Percentiles rank a stretch among this genome's conserved stretches.
Conservation (phyloP, 1,140 invertebrate species). For the Mamestra configurata region DNA sequence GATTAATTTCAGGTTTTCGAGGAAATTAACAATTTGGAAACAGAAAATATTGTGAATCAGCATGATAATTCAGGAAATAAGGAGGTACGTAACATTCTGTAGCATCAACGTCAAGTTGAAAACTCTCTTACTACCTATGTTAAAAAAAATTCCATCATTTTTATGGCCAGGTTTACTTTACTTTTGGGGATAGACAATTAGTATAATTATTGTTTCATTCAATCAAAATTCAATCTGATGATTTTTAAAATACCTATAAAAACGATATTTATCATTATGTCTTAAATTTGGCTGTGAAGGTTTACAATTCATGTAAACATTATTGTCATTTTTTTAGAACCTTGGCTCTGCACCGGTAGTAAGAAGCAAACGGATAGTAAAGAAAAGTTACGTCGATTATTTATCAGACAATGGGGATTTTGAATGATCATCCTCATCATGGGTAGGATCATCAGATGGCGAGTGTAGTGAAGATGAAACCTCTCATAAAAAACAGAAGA, state of each 20-base stretch:
- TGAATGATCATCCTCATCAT: not conserved
- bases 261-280: too few species aligned
- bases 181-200: too few species aligned
- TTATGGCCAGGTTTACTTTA: too few species aligned
- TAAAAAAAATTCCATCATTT: too few species aligned
- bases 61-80: not conserved
- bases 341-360: not conserved
- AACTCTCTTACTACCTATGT: too few species aligned
- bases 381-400: not conserved
- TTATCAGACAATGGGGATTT: not conserved
- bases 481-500: not conserved
- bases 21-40: not conserved
- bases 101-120: too few species aligned
- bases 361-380: not conserved
- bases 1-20: not conserved
- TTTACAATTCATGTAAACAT: not conserved
- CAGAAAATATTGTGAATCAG: not conserved
- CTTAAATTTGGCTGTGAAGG: too few species aligned
- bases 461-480: not conserved
- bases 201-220: too few species aligned
- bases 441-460: not conserved
- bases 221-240: not conserved
- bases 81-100: not conserved
- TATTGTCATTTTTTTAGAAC: not conserved
- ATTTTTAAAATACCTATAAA: too few species aligned